phyloP scores from a whole-genome alignment of 2,888 invertebrate species.

The Hyalella azteca region DNA sequence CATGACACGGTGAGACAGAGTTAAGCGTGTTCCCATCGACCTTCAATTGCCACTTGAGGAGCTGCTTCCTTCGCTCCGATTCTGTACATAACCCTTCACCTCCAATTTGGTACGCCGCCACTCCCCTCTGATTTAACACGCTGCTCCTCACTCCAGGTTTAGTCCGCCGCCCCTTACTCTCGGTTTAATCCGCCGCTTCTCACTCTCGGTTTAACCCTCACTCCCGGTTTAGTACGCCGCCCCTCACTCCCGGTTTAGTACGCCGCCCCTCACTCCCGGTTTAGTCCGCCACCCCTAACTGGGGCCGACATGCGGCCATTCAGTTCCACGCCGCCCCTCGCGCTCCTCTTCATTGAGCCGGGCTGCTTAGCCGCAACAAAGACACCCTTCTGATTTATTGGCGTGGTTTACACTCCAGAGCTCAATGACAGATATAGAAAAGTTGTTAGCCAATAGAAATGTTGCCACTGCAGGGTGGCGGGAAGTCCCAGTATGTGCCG shows the following conservation, averaged over 20 bases:
- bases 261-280: conserved; percentile 7
- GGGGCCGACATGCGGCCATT: neutral
- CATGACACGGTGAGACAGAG: too few relatives aligned
- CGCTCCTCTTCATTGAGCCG: conserved; percentile 20
- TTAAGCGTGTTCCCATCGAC: too few relatives aligned
- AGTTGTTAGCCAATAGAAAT: conserved; percentile 37
- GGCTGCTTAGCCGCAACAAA: conserved; percentile 28
- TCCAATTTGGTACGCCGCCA: too few relatives aligned
- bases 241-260: neutral
- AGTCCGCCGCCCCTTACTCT: too few relatives aligned
- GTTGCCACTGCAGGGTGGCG: conserved; percentile 22
- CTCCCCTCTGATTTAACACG: too few relatives aligned
- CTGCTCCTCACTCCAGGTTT: too few relatives aligned
- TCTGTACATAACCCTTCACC: too few relatives aligned
- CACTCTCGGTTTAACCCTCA: too few relatives aligned
- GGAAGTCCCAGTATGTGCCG: neutral
- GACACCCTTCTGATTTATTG: conserved; percentile 37
- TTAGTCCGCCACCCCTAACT: neutral
- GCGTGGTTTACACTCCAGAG: conserved; percentile 29
- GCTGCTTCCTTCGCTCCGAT: too few relatives aligned
- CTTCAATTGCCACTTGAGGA: too few relatives aligned
- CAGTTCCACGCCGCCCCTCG: neutral
- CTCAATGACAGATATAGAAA: conserved; percentile 37
- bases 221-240: too few relatives aligned
- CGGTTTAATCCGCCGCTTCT: too few relatives aligned